A percentile compares a stretch with the other conserved stretches of the same genome.
phyloP scores from a whole-genome alignment of 2,888 invertebrate species.

The Cotesia congregata region DNA sequence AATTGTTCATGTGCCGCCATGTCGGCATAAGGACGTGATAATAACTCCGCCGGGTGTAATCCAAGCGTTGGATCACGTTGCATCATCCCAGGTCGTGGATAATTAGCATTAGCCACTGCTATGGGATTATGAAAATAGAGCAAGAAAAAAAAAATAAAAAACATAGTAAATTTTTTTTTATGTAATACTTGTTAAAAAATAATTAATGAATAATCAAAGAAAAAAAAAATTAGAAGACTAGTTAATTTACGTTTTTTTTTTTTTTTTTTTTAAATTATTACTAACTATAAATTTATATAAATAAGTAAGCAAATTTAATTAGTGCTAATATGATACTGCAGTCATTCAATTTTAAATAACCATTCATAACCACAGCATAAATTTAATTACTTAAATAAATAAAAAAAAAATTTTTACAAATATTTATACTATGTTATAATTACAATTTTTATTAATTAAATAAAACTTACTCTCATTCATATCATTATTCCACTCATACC shows the following conservation, averaged over 20 bases:
- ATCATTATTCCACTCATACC: neutral
- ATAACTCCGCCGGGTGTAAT: constrained; percentile 82
- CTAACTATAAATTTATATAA: neutral
- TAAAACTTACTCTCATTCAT: neutral
- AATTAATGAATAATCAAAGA: neutral
- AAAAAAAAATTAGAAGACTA: neutral
- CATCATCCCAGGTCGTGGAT: constrained; percentile 76
- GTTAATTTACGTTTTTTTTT: constrained; percentile 6
- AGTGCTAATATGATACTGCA: neutral
- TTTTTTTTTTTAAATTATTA: neutral
- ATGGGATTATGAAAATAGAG: constrained; percentile 31
- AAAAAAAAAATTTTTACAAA: neutral
- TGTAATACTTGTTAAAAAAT: neutral
- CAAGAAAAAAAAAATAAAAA: constrained; percentile 25
- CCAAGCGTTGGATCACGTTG: constrained; percentile 76
- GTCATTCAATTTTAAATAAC: neutral
- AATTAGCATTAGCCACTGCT: constrained; percentile 74
- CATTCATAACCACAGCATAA: neutral
- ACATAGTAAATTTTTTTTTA: constrained; percentile 13
- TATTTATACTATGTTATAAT: neutral
- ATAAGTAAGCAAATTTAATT: constrained; percentile 1
- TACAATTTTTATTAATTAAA: constrained; percentile 4
- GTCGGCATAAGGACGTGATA: constrained; percentile 86
- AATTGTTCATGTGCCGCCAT: constrained; percentile 87
- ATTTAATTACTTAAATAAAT: neutral